These are phyloP conservation scores for Ectemnius cavifrons DNA, from an alignment of 2,888 invertebrate species.

Conservation along the genomic window DNA sequence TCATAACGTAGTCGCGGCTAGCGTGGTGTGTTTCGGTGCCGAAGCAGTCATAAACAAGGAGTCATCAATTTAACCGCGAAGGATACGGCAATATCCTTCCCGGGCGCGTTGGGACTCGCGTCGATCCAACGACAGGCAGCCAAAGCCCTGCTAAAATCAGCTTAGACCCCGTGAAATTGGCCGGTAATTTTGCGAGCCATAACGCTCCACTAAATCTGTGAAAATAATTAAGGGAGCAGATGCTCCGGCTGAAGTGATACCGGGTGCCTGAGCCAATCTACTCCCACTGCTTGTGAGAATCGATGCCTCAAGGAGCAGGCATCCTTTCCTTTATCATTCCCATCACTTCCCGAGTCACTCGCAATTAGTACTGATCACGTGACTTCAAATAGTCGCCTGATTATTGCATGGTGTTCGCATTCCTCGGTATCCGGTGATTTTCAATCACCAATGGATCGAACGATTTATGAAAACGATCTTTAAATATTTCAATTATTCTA, in stretches of 20 bases:
- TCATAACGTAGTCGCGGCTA: constrained; percentile 71
- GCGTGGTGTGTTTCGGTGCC: constrained; percentile 65
- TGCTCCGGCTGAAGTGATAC: constrained; percentile 61
- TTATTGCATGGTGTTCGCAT: too few species aligned
- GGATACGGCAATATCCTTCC: constrained; percentile 74
- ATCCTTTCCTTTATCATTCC: neutral
- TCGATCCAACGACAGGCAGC: constrained; percentile 67
- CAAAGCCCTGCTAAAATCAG: constrained; percentile 73
- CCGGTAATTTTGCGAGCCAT: constrained; percentile 78
- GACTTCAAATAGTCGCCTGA: neutral
- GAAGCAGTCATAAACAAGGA: constrained; percentile 75
- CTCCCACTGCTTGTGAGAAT: constrained; percentile 14
- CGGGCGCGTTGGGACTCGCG: constrained; percentile 52
- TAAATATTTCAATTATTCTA: too few species aligned
- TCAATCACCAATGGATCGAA: too few species aligned
- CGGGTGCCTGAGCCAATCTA: constrained; percentile 17
- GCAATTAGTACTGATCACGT: neutral
- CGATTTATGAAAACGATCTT: too few species aligned
- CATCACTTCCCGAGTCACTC: neutral
- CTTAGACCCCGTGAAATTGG: constrained; percentile 77
- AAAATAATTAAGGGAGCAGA: constrained; percentile 78
- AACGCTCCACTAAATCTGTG: constrained; percentile 78
- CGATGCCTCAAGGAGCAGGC: constrained; percentile 20
- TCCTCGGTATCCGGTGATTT: too few species aligned
- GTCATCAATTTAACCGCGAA: constrained; percentile 76